A percentile compares a stretch with the other conserved stretches of the same genome.
Conservation (phyloP, 2,113 vertebrate species). For the Pterocles orientalis region DNA sequence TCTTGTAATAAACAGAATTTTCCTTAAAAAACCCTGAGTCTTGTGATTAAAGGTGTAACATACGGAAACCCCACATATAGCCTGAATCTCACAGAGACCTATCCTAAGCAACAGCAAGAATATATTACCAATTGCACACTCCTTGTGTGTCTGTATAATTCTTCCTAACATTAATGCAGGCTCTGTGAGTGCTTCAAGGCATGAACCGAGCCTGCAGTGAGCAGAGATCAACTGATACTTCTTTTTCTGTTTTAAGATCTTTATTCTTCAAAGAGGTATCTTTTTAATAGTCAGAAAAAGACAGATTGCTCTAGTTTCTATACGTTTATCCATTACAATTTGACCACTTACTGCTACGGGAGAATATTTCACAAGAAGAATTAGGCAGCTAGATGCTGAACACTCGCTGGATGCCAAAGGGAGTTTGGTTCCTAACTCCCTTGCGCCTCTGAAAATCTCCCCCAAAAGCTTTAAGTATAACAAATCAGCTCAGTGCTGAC, state of each 20-base stretch:
- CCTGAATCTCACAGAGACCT: neutral
- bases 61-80: neutral
- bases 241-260: slow-evolving; percentile 10
- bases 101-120: neutral
- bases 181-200: neutral
- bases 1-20: neutral
- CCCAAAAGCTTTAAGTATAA: neutral
- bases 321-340: slow-evolving; percentile 16
- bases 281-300: slow-evolving; percentile 17
- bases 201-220: neutral
- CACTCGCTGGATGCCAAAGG: neutral
- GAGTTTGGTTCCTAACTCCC: neutral
- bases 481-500: neutral
- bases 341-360: neutral
- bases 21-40: slow-evolving; percentile 4
- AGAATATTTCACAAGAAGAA: slow-evolving; percentile 32
- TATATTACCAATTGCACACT: neutral
- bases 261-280: slow-evolving; percentile 10
- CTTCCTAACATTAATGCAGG: neutral
- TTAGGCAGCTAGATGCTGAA: slow-evolving; percentile 7
- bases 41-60: neutral
- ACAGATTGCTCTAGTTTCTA: neutral
- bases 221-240: neutral
- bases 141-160: neutral
- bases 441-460: slow-evolving; percentile 7